A percentile compares a stretch with the other conserved stretches of the same genome.
These are phyloP conservation scores for Microplitis deprimator DNA, from an alignment of 2,888 invertebrate species.

Conservation along the genomic window DNA sequence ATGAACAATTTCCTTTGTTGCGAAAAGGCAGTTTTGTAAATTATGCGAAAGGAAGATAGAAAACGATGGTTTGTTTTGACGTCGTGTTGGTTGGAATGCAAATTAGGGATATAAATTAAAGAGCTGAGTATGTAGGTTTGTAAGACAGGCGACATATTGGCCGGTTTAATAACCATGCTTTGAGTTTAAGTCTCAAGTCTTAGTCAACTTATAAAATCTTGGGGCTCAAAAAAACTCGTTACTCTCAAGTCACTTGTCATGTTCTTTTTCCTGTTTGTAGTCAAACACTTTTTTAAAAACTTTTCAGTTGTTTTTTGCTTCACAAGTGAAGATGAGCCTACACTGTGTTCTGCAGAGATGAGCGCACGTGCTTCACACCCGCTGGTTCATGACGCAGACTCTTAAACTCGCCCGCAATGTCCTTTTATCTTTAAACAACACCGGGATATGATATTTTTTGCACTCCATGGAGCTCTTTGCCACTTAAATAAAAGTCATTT, in stretches of 20 bases:
- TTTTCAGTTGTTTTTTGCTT: not conserved
- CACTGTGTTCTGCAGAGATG: conserved; percentile 9
- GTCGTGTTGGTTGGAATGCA: conserved; percentile 15
- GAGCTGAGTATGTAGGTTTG: conserved; percentile 42
- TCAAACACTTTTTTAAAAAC: not conserved
- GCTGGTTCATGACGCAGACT: conserved; percentile 7
- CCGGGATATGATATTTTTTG: not conserved
- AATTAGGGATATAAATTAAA: conserved; percentile 40
- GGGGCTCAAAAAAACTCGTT: conserved; percentile 50
- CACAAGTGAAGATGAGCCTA: not conserved
- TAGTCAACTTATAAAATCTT: conserved; percentile 23
- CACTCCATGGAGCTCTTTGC: not conserved
- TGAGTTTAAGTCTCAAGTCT: conserved; percentile 27
- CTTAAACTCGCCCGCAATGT: conserved; percentile 21
- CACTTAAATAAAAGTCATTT: not conserved
- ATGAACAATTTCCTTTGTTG: too few relatives aligned
- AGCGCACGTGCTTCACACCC: conserved; percentile 40
- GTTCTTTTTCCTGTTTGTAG: conserved; percentile 8
- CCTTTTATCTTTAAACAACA: conserved; percentile 32
- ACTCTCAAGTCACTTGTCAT: conserved; percentile 38
- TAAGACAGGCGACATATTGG: conserved; percentile 38
- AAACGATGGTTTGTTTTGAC: not conserved
- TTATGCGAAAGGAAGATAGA: too few relatives aligned
- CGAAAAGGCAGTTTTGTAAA: too few relatives aligned
- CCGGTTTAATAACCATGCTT: not conserved